Conservation (phyloP, 37 sponge, comb jelly and placozoan genomes). For the Chondrilla cf. caribensis region DNA sequence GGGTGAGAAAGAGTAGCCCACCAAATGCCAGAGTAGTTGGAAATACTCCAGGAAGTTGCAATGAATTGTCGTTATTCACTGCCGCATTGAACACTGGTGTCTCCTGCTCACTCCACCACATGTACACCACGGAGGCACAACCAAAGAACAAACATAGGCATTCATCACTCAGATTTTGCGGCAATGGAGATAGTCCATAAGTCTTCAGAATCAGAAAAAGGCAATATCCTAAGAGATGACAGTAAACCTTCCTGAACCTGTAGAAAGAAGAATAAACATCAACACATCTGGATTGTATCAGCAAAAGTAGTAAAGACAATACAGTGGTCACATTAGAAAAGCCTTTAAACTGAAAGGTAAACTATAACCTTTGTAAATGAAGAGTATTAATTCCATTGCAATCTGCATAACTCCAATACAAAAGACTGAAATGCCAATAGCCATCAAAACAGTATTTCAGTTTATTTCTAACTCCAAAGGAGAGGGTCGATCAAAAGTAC, state of each 20-base stretch:
- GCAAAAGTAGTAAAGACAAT: no score
- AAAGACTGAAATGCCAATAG: no score
- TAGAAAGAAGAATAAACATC: neutral
- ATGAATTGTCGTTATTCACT: neutral
- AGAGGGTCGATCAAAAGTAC: no score
- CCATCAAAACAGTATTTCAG: neutral
- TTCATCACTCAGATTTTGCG: neutral
- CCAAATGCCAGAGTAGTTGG: neutral
- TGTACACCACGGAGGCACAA: neutral
- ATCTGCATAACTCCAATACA: no score
- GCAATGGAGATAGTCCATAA: neutral
- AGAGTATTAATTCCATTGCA: no score
- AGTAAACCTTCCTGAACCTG: conserved; percentile 3
- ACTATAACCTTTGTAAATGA: no score
- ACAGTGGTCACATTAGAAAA: no score
- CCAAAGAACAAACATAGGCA: neutral
- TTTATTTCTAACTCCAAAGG: no score
- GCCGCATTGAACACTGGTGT: neutral
- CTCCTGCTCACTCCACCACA: neutral
- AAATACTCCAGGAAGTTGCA: neutral
- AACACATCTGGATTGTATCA: no score
- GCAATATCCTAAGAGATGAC: neutral
- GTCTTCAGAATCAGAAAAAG: neutral
- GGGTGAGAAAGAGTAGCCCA: neutral
- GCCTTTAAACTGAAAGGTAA: no score